phyloP scores from a whole-genome alignment of 2,888 invertebrate genomes.

The Cosmia trapezina region DNA sequence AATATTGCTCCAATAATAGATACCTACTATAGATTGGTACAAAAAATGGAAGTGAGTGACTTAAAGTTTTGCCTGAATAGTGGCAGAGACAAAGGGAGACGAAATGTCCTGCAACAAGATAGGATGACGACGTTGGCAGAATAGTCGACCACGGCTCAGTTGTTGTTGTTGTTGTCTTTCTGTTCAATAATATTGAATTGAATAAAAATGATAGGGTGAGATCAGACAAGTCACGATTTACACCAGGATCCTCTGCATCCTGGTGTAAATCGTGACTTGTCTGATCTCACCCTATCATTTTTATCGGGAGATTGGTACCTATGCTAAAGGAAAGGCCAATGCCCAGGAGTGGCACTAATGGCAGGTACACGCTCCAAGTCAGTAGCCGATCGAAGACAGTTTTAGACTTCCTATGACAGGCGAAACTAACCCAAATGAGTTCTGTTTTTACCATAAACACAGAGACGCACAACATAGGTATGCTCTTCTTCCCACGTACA shows the following conservation, averaged over 20 bases:
- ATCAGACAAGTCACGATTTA: background rate
- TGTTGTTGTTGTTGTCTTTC: too few relatives aligned
- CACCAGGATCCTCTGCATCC: too few relatives aligned
- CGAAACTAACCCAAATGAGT: background rate
- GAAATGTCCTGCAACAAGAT: background rate
- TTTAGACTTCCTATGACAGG: background rate
- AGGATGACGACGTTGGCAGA: background rate
- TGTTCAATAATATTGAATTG: too few relatives aligned
- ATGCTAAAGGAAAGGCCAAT: background rate
- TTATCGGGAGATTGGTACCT: too few relatives aligned
- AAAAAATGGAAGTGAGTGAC: background rate
- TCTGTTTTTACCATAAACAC: background rate
- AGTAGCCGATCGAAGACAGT: background rate
- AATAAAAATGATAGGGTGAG: too few relatives aligned
- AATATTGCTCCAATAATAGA: background rate
- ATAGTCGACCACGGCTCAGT: too few relatives aligned
- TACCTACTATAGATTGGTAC: too few relatives aligned
- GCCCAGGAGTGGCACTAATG: background rate
- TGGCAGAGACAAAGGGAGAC: background rate
- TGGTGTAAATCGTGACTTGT: background rate
- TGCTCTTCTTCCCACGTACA: background rate
- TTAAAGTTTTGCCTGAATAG: background rate
- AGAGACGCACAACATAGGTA: background rate
- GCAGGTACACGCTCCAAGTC: background rate
- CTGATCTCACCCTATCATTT: too few relatives aligned